Evolutionary conservation across 2,113 vertebrate genomes (phyloP).

Genomic region (Gorilla gorilla): DNA sequence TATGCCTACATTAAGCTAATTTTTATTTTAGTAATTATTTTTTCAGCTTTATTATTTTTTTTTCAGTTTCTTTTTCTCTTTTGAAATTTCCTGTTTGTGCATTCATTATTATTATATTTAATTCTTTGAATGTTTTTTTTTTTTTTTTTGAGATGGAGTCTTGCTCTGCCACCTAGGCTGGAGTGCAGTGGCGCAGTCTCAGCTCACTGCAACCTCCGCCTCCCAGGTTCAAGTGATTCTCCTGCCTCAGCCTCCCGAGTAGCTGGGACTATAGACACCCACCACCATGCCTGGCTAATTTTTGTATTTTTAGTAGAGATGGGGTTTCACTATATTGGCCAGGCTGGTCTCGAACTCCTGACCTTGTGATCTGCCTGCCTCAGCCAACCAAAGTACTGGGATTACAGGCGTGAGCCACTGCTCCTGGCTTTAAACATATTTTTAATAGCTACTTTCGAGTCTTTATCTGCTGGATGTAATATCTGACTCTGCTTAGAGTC

Average conservation of each 20-base stretch:
- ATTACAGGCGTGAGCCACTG: background rate
- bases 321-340: background rate
- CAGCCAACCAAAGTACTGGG: background rate
- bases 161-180: too few relatives aligned
- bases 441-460: conserved; percentile 30
- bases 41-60: background rate
- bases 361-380: background rate
- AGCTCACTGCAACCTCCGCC: too few relatives aligned
- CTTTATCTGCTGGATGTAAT: background rate
- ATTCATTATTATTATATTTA: background rate
- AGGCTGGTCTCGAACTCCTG: background rate
- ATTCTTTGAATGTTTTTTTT: background rate
- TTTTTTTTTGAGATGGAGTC: background rate
- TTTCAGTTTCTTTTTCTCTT: background rate
- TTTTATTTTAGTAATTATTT: background rate
- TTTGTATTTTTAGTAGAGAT: background rate
- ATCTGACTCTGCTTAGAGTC: background rate
- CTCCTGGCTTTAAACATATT: background rate
- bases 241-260: too few relatives aligned
- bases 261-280: too few relatives aligned
- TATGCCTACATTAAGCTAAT: background rate
- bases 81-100: background rate
- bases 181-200: too few relatives aligned
- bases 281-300: background rate
- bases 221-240: too few relatives aligned